These are phyloP conservation scores for Pinctada fucata DNA, from an alignment of 2,888 invertebrate genomes.

Conservation along the genomic window DNA sequence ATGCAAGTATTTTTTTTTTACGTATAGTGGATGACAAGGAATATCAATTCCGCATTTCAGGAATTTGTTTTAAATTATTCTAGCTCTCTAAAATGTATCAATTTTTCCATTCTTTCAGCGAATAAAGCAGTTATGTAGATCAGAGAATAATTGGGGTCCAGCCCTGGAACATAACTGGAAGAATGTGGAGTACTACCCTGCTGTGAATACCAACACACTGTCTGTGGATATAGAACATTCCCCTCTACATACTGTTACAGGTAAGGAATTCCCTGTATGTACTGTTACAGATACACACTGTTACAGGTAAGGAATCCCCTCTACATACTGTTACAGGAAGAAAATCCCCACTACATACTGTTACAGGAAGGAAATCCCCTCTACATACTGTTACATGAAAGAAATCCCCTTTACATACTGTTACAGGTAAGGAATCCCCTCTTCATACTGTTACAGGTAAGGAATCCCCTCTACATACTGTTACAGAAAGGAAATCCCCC, in stretches of 20 bases:
- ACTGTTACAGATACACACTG: background rate
- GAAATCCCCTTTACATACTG: no score
- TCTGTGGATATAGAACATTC: slow-evolving; percentile 59
- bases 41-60: no score
- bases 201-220: slow-evolving; percentile 62
- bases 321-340: background rate
- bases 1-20: no score
- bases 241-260: slow-evolving; percentile 62
- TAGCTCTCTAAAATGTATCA: no score
- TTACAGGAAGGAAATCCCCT: background rate
- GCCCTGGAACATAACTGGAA: slow-evolving; percentile 67
- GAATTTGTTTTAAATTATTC: no score
- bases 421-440: no score
- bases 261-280: slow-evolving; percentile 31
- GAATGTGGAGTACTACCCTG: slow-evolving; percentile 65
- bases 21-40: no score
- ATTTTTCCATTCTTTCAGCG: slow-evolving; percentile 47
- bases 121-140: slow-evolving; percentile 51
- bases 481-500: no score
- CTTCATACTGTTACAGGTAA: no score
- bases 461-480: no score
- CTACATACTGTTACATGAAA: no score
- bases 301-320: background rate
- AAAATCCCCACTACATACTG: no score
- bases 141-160: slow-evolving; percentile 69